phyloP scores from a whole-genome alignment of 2,888 invertebrate genomes.

The Pyrrhosoma nymphula region DNA sequence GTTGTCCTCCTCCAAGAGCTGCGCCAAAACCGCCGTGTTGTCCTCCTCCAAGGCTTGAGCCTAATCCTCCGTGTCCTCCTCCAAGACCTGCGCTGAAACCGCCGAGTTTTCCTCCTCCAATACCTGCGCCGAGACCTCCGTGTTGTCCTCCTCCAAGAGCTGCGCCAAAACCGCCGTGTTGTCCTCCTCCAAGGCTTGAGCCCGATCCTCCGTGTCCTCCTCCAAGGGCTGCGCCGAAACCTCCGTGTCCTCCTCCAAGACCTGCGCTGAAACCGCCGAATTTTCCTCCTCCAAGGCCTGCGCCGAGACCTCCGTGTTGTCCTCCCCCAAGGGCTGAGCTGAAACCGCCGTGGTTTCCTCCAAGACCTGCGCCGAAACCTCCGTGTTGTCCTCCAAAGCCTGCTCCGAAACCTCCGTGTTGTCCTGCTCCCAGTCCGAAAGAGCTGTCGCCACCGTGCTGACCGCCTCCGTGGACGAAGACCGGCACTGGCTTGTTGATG shows the following conservation, averaged over 20 bases:
- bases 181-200: neutral
- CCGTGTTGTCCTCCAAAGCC: neutral
- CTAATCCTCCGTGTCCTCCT: neutral
- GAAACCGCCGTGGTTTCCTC: too few relatives aligned
- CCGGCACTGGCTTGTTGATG: slow-evolving; percentile 35
- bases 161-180: neutral
- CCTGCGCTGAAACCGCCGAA: neutral
- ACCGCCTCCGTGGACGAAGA: slow-evolving; percentile 1
- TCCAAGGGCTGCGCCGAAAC: neutral
- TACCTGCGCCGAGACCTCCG: neutral
- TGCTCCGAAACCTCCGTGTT: neutral
- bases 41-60: neutral
- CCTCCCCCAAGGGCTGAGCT: neutral
- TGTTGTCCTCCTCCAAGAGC: neutral
- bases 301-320: neutral
- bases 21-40: neutral
- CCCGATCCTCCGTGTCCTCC: neutral
- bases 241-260: neutral
- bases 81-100: neutral
- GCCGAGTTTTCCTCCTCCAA: neutral
- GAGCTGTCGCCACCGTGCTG: neutral
- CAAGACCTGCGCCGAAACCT: too few relatives aligned
- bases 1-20: neutral
- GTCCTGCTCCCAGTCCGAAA: neutral
- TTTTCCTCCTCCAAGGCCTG: neutral